Conservation (phyloP, 2,888 invertebrate species). For the Drosophila meridiana region DNA sequence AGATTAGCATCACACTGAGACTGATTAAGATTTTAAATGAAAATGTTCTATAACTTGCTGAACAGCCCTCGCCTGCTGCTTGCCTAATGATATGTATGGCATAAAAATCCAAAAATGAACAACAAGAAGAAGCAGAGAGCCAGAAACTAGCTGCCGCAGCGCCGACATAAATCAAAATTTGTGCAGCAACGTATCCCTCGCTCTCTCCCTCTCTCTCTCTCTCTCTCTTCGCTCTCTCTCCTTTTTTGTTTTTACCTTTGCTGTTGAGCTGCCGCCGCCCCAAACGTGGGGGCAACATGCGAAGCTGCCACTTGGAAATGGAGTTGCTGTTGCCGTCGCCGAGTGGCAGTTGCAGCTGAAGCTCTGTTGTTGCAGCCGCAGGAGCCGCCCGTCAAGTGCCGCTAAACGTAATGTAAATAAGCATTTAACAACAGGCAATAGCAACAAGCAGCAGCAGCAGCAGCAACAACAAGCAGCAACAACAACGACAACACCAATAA, state of each 20-base stretch:
- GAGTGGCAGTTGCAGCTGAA: slow-evolving; percentile 18
- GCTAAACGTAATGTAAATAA: slow-evolving; percentile 83
- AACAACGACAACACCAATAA: slow-evolving; percentile 64
- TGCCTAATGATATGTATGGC: slow-evolving; percentile 74
- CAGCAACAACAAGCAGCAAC: slow-evolving; percentile 36
- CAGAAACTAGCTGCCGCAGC: slow-evolving; percentile 42
- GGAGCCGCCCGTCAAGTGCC: slow-evolving; percentile 67
- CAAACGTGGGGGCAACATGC: slow-evolving; percentile 37
- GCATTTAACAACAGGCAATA: slow-evolving; percentile 74
- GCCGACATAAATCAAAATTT: slow-evolving; percentile 74
- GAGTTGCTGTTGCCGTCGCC: slow-evolving; percentile 17
- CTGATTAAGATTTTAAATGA: neutral
- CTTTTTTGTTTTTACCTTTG: slow-evolving; percentile 40
- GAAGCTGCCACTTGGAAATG: slow-evolving; percentile 56
- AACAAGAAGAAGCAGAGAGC: slow-evolving; percentile 10
- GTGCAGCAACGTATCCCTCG: slow-evolving; percentile 37
- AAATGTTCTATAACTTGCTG: slow-evolving; percentile 10
- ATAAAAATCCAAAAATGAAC: slow-evolving; percentile 46
- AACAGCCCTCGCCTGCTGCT: slow-evolving; percentile 32
- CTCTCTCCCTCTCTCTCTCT: neutral
- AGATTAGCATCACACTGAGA: neutral
- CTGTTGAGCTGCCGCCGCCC: slow-evolving; percentile 57
- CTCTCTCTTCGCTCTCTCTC: neutral
- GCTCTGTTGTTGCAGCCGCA: slow-evolving; percentile 33
- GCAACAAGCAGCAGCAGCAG: slow-evolving; percentile 34